Evolutionary conservation across 2,113 vertebrate species (phyloP), one percentile per base, ranked within the genome.

Genomic region (Microcebus tavaratra): DNA sequence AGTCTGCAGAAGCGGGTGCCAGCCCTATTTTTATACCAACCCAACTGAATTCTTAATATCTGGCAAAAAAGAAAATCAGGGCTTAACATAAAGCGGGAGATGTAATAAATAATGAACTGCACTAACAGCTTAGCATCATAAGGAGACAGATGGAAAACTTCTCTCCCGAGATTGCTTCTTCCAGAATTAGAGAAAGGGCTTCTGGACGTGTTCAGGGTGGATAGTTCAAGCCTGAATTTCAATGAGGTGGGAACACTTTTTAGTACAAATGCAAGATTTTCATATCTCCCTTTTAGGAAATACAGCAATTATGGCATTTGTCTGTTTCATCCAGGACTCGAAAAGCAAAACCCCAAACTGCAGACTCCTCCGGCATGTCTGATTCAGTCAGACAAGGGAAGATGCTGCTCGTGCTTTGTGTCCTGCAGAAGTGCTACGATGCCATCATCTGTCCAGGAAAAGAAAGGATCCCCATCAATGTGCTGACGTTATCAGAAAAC

Each of bases 131-230:
- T 98, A 98, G 97, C 96, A 98, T 98, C 98, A 86, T 97, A 98
- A 98, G 97, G 98, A 99, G 98, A 98, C 98, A 99, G 98, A 99
- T 98, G 98, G 98, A 98, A 98, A 98, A 98, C 97, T 98, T 98
- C 98, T 98, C 98, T 99, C 98, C 97, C 72, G 97, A 99, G 98
- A 98, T 98, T 70, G 67, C 97, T 95, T 96, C 97, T 98, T 98
- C 98, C 98, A 98, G 98, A 98, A 98, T 98, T 98, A 98, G 98
- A 98, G 98, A 98, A 99, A 98, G 97, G 98, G 95, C 98, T 98
- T 97, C 98, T 98, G 98, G 98, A 98, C 96, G 79, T 98, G 97
- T 95, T 98, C 94, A 98, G 98, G 98, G 98, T 98, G 96, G 98
- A 98, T 92, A 98, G 98, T 98, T 98, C 98, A 98, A 97, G 97